phyloP scores from a whole-genome alignment of 2,888 invertebrate species.

The Siphlonurus alternatus region DNA sequence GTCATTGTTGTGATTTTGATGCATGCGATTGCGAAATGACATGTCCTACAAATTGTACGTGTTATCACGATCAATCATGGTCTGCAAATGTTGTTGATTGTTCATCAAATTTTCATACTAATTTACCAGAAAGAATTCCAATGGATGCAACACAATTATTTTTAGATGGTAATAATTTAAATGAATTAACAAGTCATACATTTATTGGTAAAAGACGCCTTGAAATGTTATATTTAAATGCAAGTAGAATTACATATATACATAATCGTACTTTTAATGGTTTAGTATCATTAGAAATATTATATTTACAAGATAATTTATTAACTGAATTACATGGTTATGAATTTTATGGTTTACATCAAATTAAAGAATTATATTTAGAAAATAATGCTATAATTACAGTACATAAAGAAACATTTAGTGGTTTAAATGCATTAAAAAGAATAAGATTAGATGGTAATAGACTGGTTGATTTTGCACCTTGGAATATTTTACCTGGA shows the following conservation, averaged over 20 bases:
- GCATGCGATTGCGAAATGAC: constrained; percentile 88
- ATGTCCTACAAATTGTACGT: constrained; percentile 72
- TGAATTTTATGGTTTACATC: constrained; percentile 63
- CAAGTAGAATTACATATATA: constrained; percentile 58
- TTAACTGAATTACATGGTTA: constrained; percentile 52
- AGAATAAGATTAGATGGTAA: neutral
- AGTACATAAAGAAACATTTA: neutral
- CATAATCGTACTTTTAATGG: constrained; percentile 75
- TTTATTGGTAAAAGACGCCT: constrained; percentile 72
- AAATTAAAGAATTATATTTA: constrained; percentile 50
- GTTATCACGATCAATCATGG: constrained; percentile 79
- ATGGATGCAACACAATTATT: constrained; percentile 84
- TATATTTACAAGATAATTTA: constrained; percentile 59
- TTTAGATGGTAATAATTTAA: constrained; percentile 67
- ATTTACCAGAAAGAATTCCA: constrained; percentile 65
- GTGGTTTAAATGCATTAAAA: neutral
- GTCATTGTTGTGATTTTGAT: constrained; percentile 82
- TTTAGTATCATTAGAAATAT: constrained; percentile 52
- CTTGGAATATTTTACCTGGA: neutral
- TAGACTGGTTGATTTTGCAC: neutral
- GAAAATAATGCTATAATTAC: constrained; percentile 38
- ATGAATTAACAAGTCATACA: constrained; percentile 58
- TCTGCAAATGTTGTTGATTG: constrained; percentile 74
- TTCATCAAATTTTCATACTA: constrained; percentile 48
- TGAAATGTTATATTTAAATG: constrained; percentile 56